These are phyloP conservation scores for Drosophila funebris DNA, from an alignment of 1,140 invertebrate genomes.

Conservation along the genomic window DNA sequence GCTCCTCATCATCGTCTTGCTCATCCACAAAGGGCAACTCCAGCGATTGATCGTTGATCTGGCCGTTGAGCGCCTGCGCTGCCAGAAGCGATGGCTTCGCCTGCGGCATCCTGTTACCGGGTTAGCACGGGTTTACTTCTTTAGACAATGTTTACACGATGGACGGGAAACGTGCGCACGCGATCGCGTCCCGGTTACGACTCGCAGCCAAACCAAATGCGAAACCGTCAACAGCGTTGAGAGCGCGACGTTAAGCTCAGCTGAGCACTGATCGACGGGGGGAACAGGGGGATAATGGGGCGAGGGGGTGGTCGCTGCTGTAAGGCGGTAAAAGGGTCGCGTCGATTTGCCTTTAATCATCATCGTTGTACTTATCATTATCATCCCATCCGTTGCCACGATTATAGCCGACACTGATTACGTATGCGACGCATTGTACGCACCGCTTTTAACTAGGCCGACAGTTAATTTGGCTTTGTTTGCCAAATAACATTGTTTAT, in stretches of 20 bases:
- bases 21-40: slow-evolving; percentile 55
- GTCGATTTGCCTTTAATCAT: slow-evolving; percentile 64
- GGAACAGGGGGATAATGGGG: background rate
- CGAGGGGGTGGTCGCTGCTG: no score
- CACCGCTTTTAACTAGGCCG: slow-evolving; percentile 41
- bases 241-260: slow-evolving; percentile 27
- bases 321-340: slow-evolving; percentile 9
- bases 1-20: slow-evolving; percentile 1
- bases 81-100: slow-evolving; percentile 19
- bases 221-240: background rate
- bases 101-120: slow-evolving; percentile 8
- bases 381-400: slow-evolving; percentile 43
- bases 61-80: slow-evolving; percentile 57
- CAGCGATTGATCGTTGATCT: slow-evolving; percentile 30
- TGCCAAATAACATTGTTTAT: slow-evolving; percentile 31
- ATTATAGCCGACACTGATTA: slow-evolving; percentile 56
- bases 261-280: background rate
- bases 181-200: slow-evolving; percentile 38
- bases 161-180: slow-evolving; percentile 24
- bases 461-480: slow-evolving; percentile 35
- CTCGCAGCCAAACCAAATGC: slow-evolving; percentile 17
- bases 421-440: slow-evolving; percentile 50
- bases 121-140: background rate
- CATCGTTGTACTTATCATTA: slow-evolving; percentile 44
- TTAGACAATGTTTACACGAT: background rate